Percentiles rank a stretch among this genome's conserved stretches.
These are phyloP conservation scores for Sebastes flavidus DNA, from an alignment of 2,797 vertebrate species.

Conservation along the genomic window DNA sequence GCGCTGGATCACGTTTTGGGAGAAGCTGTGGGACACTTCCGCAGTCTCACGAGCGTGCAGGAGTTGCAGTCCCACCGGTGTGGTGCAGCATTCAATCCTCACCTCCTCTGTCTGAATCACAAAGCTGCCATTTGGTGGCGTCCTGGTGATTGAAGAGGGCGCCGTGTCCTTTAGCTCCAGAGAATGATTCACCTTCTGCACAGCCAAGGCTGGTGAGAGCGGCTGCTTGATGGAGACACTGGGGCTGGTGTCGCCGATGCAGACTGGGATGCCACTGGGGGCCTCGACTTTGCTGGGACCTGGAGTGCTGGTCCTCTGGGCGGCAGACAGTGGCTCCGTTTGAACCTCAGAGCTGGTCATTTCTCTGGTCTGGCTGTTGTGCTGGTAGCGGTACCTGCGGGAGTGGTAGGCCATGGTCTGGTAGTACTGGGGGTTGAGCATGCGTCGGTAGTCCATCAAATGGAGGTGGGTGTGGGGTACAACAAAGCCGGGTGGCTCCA, in stretches of 20 bases:
- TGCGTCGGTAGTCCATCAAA: slow-evolving; percentile 81
- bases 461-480: slow-evolving; percentile 80
- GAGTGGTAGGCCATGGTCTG: slow-evolving; percentile 82
- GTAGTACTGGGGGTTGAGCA: slow-evolving; percentile 79
- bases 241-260: neutral
- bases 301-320: slow-evolving; percentile 10
- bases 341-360: slow-evolving; percentile 82
- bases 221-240: neutral
- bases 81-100: slow-evolving; percentile 75
- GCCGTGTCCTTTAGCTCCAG: slow-evolving; percentile 1
- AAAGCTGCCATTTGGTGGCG: slow-evolving; percentile 62
- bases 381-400: slow-evolving; percentile 79
- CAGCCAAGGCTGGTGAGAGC: neutral
- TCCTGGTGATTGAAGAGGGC: neutral
- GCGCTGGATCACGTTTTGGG: slow-evolving; percentile 66
- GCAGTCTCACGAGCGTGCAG: slow-evolving; percentile 65
- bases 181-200: slow-evolving; percentile 1
- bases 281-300: accelerated
- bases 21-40: slow-evolving; percentile 59
- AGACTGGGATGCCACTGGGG: neutral
- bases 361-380: slow-evolving; percentile 58
- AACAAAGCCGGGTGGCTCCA: slow-evolving; percentile 80
- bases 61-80: slow-evolving; percentile 68
- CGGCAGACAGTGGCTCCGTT: slow-evolving; percentile 71
- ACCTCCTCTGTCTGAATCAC: slow-evolving; percentile 81